These are phyloP conservation scores for Ctenoplectra terminalis DNA, from an alignment of 1,140 invertebrate species.

Conservation along the genomic window DNA sequence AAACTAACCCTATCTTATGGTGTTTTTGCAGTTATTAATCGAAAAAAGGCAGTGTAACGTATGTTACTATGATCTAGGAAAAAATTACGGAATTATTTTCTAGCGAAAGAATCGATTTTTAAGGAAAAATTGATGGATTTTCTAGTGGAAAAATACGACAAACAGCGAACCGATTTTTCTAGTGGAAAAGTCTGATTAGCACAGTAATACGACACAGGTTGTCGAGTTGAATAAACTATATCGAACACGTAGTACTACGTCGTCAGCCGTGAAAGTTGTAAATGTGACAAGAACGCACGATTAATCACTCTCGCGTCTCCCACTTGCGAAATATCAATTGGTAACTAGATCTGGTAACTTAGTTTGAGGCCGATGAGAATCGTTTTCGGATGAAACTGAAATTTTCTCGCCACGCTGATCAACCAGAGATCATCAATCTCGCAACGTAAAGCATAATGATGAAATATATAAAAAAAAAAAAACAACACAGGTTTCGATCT, in stretches of 20 bases:
- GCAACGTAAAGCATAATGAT: not conserved
- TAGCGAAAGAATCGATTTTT: too few species aligned
- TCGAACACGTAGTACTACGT: not conserved
- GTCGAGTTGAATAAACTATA: not conserved
- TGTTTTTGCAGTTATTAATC: too few species aligned
- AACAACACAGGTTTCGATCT: not conserved
- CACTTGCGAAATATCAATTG: not conserved
- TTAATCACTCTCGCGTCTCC: not conserved
- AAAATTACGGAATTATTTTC: too few species aligned
- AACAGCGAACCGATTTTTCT: not conserved
- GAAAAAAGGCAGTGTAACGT: too few species aligned
- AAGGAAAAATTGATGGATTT: too few species aligned
- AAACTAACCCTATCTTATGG: too few species aligned
- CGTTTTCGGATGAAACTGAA: not conserved
- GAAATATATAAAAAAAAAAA: too few species aligned
- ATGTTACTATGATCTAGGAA: too few species aligned
- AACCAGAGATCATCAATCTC: not conserved
- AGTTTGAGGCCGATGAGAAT: not conserved
- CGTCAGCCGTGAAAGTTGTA: constrained; percentile 10
- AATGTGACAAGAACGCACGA: constrained; percentile 5
- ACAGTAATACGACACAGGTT: not conserved
- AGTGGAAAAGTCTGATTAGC: too few species aligned
- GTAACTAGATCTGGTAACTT: not conserved
- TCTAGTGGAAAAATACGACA: not conserved
- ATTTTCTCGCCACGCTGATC: not conserved